phyloP scores from a whole-genome alignment of 2,888 invertebrate genomes.

The Congeria kusceri region DNA sequence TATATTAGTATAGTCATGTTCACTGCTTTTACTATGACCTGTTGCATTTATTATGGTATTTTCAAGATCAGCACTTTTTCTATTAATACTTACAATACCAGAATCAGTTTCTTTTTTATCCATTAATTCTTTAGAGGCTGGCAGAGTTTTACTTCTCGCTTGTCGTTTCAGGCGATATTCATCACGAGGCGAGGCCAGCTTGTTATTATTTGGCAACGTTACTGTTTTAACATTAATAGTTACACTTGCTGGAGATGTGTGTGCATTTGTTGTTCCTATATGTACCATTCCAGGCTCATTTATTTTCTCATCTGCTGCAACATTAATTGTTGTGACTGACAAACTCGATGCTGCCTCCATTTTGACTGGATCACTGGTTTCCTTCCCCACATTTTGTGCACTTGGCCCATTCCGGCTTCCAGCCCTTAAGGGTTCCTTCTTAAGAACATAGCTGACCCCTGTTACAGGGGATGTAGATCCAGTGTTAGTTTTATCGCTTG shows the following conservation, averaged over 20 bases:
- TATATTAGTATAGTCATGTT: not conserved
- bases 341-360: not conserved
- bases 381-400: conserved; percentile 15
- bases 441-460: conserved; percentile 65
- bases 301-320: too few species aligned
- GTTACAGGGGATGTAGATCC: conserved; percentile 28
- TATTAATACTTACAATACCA: not conserved
- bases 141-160: conserved; percentile 77
- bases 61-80: conserved; percentile 9
- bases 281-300: too few species aligned
- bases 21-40: not conserved
- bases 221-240: conserved; percentile 1
- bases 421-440: conserved; percentile 68
- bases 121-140: conserved; percentile 67
- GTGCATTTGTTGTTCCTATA: too few species aligned
- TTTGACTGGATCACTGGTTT: conserved; percentile 8
- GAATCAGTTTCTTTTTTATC: conserved; percentile 49
- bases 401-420: conserved; percentile 21
- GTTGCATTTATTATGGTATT: not conserved
- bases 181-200: conserved; percentile 74
- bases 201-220: conserved; percentile 36
- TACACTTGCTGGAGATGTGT: conserved; percentile 4
- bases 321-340: not conserved
- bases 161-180: conserved; percentile 75
- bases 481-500: not conserved